Conservation (phyloP, 2,888 invertebrate genomes). For the Lobophora halterata region DNA sequence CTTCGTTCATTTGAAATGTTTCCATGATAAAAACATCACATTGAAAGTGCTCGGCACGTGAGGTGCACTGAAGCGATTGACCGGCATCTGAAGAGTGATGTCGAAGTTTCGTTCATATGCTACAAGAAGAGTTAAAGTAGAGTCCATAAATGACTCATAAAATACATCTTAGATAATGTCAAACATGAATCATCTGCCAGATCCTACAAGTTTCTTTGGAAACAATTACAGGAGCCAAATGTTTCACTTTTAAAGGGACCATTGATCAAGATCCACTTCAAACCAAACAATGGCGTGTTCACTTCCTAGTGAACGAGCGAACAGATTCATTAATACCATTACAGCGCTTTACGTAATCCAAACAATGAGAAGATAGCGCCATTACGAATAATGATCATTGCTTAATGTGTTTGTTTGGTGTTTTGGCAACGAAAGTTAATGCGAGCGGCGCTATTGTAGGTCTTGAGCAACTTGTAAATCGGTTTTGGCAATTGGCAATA, state of each 20-base stretch:
- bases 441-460: constrained; percentile 55
- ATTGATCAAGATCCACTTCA: constrained; percentile 30
- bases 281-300: constrained; percentile 55
- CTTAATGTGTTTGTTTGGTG: constrained; percentile 65
- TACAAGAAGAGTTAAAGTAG: too few species aligned
- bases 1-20: constrained; percentile 1
- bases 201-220: not conserved
- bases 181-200: too few species aligned
- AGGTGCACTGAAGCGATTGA: too few species aligned
- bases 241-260: constrained; percentile 4
- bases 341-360: constrained; percentile 67
- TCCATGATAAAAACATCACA: not conserved
- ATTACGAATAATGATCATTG: constrained; percentile 72
- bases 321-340: constrained; percentile 72
- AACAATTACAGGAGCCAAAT: constrained; percentile 11
- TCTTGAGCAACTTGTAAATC: constrained; percentile 24
- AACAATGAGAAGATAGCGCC: constrained; percentile 73
- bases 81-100: too few species aligned
- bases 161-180: too few species aligned
- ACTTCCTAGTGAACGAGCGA: constrained; percentile 61
- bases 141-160: too few species aligned
- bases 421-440: constrained; percentile 60
- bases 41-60: too few species aligned
- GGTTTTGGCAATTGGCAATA: constrained; percentile 19
- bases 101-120: too few species aligned